Conservation (phyloP, 2,797 vertebrate genomes). For the Poeciliopsis infans region DNA sequence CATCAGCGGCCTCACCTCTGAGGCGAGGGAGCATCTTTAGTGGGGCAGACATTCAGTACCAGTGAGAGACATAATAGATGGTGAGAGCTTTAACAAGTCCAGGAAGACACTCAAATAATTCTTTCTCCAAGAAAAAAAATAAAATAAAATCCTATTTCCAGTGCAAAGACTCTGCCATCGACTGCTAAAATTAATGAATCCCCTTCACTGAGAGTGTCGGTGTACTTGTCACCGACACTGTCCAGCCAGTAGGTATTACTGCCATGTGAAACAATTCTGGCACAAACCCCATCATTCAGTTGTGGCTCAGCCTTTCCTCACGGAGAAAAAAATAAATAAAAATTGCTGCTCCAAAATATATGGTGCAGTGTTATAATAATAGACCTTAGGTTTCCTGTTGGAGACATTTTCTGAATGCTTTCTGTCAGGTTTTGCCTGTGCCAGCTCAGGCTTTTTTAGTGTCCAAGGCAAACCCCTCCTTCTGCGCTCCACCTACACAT, state of each 20-base stretch:
- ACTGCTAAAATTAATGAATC: constrained; percentile 61
- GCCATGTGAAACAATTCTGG: constrained; percentile 45
- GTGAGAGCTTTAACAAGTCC: constrained; percentile 50
- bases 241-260: constrained; percentile 40
- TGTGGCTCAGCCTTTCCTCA: constrained; percentile 13
- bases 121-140: constrained; percentile 22
- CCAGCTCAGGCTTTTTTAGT: not conserved
- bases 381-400: not conserved
- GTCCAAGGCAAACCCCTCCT: not conserved
- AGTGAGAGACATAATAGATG: constrained; percentile 42
- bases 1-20: constrained; percentile 56
- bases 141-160: constrained; percentile 19
- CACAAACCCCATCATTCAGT: constrained; percentile 37
- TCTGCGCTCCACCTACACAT: not conserved
- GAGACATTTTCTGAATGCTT: not conserved
- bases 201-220: constrained; percentile 41
- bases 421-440: not conserved
- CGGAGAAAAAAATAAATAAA: not conserved
- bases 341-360: not conserved
- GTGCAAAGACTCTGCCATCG: constrained; percentile 31
- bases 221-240: constrained; percentile 52
- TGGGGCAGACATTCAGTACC: constrained; percentile 24
- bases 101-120: constrained; percentile 31
- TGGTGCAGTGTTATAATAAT: not conserved
- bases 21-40: constrained; percentile 40